A percentile compares a stretch with the other conserved stretches of the same genome.
phyloP scores from a whole-genome alignment of 1,140 invertebrate species.

The Fragariocoptes setiger region DNA sequence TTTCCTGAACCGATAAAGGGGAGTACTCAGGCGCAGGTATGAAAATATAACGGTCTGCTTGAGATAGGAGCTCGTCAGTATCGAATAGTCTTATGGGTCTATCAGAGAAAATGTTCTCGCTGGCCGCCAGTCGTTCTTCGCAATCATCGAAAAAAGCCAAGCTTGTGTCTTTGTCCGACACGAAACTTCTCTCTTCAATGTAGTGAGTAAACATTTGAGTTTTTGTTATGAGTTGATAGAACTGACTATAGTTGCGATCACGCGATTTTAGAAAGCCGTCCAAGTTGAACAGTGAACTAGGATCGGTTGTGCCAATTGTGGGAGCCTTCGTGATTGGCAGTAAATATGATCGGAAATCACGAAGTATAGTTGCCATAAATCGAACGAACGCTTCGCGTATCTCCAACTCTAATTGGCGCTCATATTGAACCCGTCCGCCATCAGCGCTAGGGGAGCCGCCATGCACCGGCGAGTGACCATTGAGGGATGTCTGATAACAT shows the following conservation, averaged over 20 bases:
- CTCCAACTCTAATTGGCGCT: conserved; percentile 48
- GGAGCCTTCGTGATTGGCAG: conserved; percentile 80
- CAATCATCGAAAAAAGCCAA: conserved; percentile 95
- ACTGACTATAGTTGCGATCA: conserved; percentile 57
- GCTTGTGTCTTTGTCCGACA: conserved; percentile 67
- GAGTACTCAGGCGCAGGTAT: conserved; percentile 63
- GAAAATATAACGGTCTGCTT: conserved; percentile 70
- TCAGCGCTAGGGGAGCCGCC: conserved; percentile 34
- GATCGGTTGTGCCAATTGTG: conserved; percentile 67
- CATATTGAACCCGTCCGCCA: conserved; percentile 22
- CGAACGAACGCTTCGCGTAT: conserved; percentile 89
- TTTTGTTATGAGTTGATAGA: conserved; percentile 53
- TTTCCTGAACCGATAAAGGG: conserved; percentile 14
- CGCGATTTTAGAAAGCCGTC: conserved; percentile 27
- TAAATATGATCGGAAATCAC: conserved; percentile 60
- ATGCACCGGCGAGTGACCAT: conserved; percentile 37
- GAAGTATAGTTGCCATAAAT: conserved; percentile 72
- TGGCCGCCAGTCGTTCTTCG: conserved; percentile 30
- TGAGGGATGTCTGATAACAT: conserved; percentile 44
- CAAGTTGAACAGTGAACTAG: conserved; percentile 72
- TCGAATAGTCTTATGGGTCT: conserved; percentile 28
- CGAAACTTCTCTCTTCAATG: conserved; percentile 92
- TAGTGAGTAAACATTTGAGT: conserved; percentile 96
- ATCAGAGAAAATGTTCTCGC: conserved; percentile 13
- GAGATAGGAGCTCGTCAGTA: conserved; percentile 29